Base-by-base conservation (phyloP, 2,797 vertebrate genomes). In the Leuciscus waleckii region DNA sequence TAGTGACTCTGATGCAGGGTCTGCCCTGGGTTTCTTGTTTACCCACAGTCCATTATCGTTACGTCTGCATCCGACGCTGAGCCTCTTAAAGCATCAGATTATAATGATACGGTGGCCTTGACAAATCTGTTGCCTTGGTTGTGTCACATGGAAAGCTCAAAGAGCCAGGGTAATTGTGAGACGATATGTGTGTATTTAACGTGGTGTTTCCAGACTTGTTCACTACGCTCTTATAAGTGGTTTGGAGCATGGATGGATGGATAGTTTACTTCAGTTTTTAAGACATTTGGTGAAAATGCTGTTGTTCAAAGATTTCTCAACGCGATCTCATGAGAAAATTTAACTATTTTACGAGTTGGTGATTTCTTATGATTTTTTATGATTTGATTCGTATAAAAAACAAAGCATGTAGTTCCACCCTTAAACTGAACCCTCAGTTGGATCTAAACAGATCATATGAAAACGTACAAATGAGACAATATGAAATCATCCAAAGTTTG, bases 101-200 rank as follows among this genome's bases (percentile, higher is more conserved):
- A 83, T 83, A 88, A 54, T 85, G 73, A 87, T 71, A 37, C 16
- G 69, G 43, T 35, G 81, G 83, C 90, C 90, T 90, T 90, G 88
- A 83, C 43, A 41, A 80, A 61, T 68, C 87, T 73, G 75, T 84
- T 86, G 76, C 78, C 41, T 14, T 75, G 81, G 77, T 84, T 88
- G 79, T 74, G 81, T 79, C 29, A 13, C 68, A 89, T 69, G 85
- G 46, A 85, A 89, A 86, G 79, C 61, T 84, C 70, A 88, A 73
- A 76, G 83, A 70, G 73, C 29, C 68, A 37, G 37, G 16, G 17
- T 58, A 39, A 65, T 56, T 85, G 35, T 68, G 69, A 75, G 35
- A 39, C 1, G 10, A 78, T 46, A 78, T 78, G 63, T 70, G n/a
- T 35, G 23, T 79, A 8, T 46, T 79, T 29, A 17, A 17, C 29